Evolutionary conservation across 2,888 invertebrate species (phyloP).

Genomic region (Odontocolon sp.): DNA sequence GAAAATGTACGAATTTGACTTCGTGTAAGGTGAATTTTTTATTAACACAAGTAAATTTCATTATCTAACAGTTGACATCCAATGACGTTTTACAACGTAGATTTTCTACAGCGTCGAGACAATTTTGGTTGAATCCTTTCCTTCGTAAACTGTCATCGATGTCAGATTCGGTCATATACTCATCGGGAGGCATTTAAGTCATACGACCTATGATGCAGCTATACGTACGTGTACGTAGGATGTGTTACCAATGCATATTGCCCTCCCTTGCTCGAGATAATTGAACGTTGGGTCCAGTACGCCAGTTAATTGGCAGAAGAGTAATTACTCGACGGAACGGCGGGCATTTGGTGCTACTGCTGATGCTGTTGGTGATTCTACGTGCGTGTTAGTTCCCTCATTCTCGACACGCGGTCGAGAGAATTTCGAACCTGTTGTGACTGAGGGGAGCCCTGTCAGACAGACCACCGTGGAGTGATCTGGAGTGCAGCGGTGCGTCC

Average conservation of each 20-base stretch:
- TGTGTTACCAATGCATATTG: conserved; percentile 10
- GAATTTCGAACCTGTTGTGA: conserved; percentile 28
- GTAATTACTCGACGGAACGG: conserved; percentile 61
- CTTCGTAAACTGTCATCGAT: background rate
- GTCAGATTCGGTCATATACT: conserved; percentile 5
- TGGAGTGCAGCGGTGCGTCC: no score
- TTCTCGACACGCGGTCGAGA: conserved; percentile 25
- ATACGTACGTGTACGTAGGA: background rate
- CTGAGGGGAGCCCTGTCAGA: background rate
- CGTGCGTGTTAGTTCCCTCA: conserved; percentile 21
- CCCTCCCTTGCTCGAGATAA: conserved; percentile 58
- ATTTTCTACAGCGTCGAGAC: no score
- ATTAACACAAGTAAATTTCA: no score
- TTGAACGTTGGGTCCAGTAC: conserved; percentile 60
- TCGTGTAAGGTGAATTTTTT: no score
- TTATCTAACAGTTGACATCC: no score
- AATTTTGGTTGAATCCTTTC: background rate
- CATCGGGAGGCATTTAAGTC: conserved; percentile 10
- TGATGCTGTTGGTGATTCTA: conserved; percentile 37
- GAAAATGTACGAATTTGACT: no score
- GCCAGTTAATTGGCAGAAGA: conserved; percentile 64
- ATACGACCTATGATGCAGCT: background rate
- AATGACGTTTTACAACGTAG: no score
- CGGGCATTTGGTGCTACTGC: conserved; percentile 53
- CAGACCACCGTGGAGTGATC: no score